These are phyloP conservation scores for Panurus biarmicus DNA, from an alignment of 2,113 vertebrate genomes.

Conservation along the genomic window DNA sequence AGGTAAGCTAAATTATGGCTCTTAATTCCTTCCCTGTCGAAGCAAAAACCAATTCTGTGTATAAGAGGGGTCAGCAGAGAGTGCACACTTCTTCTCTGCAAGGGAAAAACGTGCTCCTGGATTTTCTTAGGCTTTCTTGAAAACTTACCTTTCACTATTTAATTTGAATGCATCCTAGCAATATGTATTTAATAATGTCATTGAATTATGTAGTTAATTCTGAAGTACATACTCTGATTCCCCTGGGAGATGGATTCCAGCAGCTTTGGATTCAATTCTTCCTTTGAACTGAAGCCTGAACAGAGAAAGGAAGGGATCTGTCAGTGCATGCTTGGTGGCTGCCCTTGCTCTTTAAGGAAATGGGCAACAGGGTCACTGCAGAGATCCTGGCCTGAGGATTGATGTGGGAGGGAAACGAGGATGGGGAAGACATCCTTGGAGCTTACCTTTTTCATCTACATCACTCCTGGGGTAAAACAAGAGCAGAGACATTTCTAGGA, in stretches of 20 bases:
- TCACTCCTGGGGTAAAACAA: background rate
- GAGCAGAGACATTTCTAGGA: background rate
- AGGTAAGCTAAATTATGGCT: constrained; percentile 18
- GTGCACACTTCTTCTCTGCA: background rate
- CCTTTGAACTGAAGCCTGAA: constrained; percentile 77
- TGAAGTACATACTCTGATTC: constrained; percentile 82
- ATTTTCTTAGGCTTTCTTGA: background rate
- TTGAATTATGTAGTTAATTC: background rate
- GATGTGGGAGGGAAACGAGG: accelerated
- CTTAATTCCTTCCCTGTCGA: background rate
- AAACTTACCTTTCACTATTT: background rate
- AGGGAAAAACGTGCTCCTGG: background rate
- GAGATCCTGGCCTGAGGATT: background rate
- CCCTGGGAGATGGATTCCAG: constrained; percentile 76
- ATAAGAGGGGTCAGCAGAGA: background rate
- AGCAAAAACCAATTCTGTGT: background rate
- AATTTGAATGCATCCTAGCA: background rate
- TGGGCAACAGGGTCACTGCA: background rate
- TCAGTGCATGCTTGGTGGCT: background rate
- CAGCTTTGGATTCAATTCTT: constrained; percentile 73
- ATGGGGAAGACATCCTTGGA: background rate
- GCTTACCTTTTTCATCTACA: background rate
- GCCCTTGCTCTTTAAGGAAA: background rate
- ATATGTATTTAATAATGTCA: background rate
- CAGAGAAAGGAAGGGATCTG: constrained; percentile 34